Percentiles rank a stretch among this genome's conserved stretches.
These are phyloP conservation scores for Pelosia muscerda DNA, from an alignment of 2,888 invertebrate genomes.

Conservation along the genomic window DNA sequence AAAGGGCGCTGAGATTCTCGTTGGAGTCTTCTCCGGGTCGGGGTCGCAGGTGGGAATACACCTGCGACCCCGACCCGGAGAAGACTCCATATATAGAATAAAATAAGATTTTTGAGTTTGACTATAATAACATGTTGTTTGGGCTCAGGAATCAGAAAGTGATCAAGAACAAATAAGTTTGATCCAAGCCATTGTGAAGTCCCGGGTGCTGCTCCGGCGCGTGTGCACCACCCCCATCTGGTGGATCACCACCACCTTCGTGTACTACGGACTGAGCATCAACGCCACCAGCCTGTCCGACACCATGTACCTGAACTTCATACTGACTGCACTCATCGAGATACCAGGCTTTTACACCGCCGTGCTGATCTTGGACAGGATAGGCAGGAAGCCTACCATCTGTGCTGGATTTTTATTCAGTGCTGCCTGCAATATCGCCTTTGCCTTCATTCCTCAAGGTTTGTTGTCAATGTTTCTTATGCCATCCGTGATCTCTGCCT, in stretches of 20 bases:
- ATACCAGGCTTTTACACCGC: constrained; percentile 90
- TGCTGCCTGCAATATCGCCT: constrained; percentile 78
- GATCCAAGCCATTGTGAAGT: constrained; percentile 75
- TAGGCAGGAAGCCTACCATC: constrained; percentile 88
- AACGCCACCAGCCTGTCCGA: constrained; percentile 91
- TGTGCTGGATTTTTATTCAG: constrained; percentile 87
- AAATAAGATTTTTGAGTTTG: no score
- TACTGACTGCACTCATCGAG: constrained; percentile 88
- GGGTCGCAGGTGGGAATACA: no score
- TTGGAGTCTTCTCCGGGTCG: no score
- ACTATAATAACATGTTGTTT: not conserved
- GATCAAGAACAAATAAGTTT: constrained; percentile 49
- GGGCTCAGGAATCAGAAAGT: constrained; percentile 31
- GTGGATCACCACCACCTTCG: constrained; percentile 92
- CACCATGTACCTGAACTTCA: constrained; percentile 91
- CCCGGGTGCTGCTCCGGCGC: constrained; percentile 84
- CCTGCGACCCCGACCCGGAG: no score
- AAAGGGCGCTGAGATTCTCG: no score
- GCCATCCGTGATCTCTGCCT: no score
- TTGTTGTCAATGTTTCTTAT: not conserved
- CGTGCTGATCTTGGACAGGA: constrained; percentile 87
- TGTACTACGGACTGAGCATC: constrained; percentile 93
- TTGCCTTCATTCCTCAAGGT: constrained; percentile 69
- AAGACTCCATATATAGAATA: no score
- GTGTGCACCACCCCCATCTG: constrained; percentile 90